Conservation (phyloP, 1,140 invertebrate species). For the Eulimnadia texana region DNA sequence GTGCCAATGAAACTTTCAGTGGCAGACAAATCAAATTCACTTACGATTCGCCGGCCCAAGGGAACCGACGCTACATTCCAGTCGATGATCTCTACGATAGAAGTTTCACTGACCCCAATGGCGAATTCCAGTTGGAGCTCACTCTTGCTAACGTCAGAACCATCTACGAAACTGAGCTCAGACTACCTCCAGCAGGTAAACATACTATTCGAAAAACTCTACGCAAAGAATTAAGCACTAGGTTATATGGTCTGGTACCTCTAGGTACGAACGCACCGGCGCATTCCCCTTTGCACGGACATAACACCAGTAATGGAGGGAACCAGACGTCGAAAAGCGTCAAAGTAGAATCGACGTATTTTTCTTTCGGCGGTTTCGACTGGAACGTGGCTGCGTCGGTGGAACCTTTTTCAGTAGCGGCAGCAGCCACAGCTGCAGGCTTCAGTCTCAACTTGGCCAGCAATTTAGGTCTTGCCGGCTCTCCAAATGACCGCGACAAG, state of each 20-base stretch:
- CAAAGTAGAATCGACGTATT: constrained; percentile 52
- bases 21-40: constrained; percentile 65
- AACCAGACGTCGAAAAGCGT: constrained; percentile 23
- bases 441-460: constrained; percentile 6
- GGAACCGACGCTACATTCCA: constrained; percentile 62
- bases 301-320: constrained; percentile 5
- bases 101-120: constrained; percentile 65
- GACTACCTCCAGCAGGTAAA: constrained; percentile 29
- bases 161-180: constrained; percentile 54
- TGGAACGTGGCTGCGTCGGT: constrained; percentile 55
- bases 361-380: constrained; percentile 64
- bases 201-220: not conserved
- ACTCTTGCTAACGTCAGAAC: constrained; percentile 61
- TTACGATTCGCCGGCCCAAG: constrained; percentile 55
- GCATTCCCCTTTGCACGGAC: constrained; percentile 16
- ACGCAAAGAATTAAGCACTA: no score
- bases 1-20: constrained; percentile 64
- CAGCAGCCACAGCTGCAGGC: constrained; percentile 2
- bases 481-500: constrained; percentile 29
- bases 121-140: constrained; percentile 68
- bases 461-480: constrained; percentile 27
- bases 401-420: constrained; percentile 37
- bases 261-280: constrained; percentile 4
- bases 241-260: not conserved
- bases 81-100: constrained; percentile 56